phyloP scores from a whole-genome alignment of 2,888 invertebrate species.

The Dynastes grantii region DNA sequence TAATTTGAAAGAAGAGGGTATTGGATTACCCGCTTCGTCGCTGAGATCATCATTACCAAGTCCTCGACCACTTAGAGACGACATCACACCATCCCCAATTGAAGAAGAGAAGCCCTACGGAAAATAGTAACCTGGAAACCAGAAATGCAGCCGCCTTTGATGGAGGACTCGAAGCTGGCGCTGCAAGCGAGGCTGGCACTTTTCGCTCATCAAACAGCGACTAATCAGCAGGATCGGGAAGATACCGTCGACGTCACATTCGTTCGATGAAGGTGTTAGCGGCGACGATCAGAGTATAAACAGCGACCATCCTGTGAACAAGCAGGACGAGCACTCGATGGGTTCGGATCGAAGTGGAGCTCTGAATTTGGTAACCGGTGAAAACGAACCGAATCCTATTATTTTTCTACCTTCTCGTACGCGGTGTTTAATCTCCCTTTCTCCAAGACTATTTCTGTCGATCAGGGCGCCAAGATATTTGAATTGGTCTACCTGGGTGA shows the following conservation, averaged over 20 bases:
- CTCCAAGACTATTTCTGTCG: no score
- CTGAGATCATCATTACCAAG: conserved; percentile 67
- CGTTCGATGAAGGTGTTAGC: conserved; percentile 76
- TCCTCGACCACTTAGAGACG: conserved; percentile 67
- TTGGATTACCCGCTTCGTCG: conserved; percentile 65
- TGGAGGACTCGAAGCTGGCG: no score
- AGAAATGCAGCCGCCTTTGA: no score
- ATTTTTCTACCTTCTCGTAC: no score
- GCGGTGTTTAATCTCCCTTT: no score
- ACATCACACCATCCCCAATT: background rate
- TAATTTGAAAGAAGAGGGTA: conserved; percentile 71
- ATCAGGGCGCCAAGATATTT: no score
- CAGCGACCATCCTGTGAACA: conserved; percentile 74
- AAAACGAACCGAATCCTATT: no score
- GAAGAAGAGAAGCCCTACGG: no score
- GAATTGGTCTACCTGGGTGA: no score
- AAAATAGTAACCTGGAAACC: no score
- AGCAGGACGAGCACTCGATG: conserved; percentile 76
- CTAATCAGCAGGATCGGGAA: conserved; percentile 78
- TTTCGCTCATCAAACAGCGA: conserved; percentile 66
- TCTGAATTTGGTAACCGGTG: conserved; percentile 74
- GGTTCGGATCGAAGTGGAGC: conserved; percentile 76
- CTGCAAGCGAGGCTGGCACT: no score
- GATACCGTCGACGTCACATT: conserved; percentile 85
- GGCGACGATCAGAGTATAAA: conserved; percentile 76